Base-by-base conservation (phyloP, 2,797 vertebrate species). In the Dryobates pubescens region DNA sequence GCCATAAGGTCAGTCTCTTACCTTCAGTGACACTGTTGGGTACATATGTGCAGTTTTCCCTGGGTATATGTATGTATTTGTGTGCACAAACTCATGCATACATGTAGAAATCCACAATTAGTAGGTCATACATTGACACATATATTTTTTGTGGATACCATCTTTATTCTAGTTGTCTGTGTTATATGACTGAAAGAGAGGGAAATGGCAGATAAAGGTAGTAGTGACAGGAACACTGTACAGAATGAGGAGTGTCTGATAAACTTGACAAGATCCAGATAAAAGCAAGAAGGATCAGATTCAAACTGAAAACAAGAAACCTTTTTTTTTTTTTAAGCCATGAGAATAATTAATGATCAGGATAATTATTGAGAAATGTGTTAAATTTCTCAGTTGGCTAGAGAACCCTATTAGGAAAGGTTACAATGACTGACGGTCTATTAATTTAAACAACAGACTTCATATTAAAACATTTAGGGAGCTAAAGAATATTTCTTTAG, bases 241-340 rank as follows among this genome's bases (percentile, higher is more conserved):
- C 13, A 88, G 76, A 74, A 26, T 30, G 41, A 62, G 32, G 7
- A 88, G 13, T 68, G 69, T 51, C 22, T 86, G 59, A 65, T 62
- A 59, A 92, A 72, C 2, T 36, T 81, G 59, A 43, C 27, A 41
- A 92, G 41, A 64, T 24, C 14, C 68, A 88, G 63, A 74, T 22
- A 71, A 82, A 88, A 74, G 43, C 41, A 82, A 88, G 63, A n/a
- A 34, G 74, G 54, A 71, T 8, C 26, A 79, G 36, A 86, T 53
- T 69, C 51, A 76, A 73, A 41, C 22, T 41, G 78, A 51, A 76
- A 86, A 88, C 7, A 73, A 88, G 26, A 1, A 65, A 51, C 7
- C 11, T 5, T 41, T 88, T 84, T 87, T 51, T 36, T 36, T 36
- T 36, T 36, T 47, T 82, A 67, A 89, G 71, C 12, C 22, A 59